A percentile compares a stretch with the other conserved stretches of the same genome.
Conservation (phyloP, 2,113 vertebrate species). For the Stomatorhinus ivindoensis region DNA sequence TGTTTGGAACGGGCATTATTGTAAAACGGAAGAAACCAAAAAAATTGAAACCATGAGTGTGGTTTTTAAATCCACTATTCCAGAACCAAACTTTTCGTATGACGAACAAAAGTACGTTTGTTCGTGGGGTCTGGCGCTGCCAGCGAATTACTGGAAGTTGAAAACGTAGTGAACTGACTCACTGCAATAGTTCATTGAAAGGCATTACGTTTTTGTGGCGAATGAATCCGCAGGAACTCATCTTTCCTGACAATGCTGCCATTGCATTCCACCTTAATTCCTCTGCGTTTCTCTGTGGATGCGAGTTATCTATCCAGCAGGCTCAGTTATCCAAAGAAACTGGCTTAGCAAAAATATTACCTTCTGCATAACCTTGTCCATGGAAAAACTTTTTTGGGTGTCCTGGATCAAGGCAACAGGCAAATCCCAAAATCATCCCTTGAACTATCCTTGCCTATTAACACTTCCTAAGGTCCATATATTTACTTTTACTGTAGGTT, state of each 20-base stretch:
- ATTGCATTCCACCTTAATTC: background rate
- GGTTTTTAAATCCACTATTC: background rate
- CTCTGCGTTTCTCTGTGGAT: background rate
- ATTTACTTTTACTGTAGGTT: background rate
- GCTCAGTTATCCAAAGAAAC: background rate
- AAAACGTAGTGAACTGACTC: background rate
- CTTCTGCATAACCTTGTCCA: background rate
- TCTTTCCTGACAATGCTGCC: background rate
- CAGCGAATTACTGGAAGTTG: background rate
- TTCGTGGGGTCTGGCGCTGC: background rate
- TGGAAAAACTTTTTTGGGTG: background rate
- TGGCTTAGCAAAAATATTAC: background rate
- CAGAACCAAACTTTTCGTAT: background rate
- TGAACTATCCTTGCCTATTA: background rate
- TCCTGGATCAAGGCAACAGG: background rate
- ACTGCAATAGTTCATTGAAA: background rate
- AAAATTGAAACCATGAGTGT: background rate
- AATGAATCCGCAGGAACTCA: background rate
- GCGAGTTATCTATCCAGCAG: background rate
- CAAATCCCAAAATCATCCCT: background rate
- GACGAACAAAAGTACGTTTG: background rate
- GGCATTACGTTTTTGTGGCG: background rate
- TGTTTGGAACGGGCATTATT: background rate
- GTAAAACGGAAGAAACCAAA: background rate
- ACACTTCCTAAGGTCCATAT: background rate